phyloP scores from a whole-genome alignment of 2,888 invertebrate species.

The Rhogogaster chlorosoma region DNA sequence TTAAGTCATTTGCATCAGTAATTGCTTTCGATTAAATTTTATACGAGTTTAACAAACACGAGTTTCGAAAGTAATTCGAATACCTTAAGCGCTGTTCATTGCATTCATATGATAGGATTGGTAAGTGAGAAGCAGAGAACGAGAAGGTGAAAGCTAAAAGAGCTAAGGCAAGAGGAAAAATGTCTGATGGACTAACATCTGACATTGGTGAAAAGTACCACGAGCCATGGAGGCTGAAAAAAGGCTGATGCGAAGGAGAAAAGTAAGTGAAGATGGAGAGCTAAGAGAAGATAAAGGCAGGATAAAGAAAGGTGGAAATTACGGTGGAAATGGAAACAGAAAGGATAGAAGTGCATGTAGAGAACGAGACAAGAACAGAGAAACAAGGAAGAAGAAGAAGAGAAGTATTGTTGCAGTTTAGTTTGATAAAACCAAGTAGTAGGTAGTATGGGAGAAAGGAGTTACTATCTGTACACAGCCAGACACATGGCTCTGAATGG shows the following conservation, averaged over 20 bases:
- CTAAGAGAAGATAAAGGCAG: neutral
- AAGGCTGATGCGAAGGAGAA: neutral
- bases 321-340: neutral
- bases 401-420: neutral
- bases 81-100: constrained; percentile 3
- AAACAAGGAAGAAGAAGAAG: neutral
- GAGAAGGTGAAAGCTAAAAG: neutral
- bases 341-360: neutral
- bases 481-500: neutral
- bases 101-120: neutral
- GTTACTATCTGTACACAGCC: neutral
- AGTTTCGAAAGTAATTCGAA: neutral
- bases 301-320: neutral
- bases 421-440: neutral
- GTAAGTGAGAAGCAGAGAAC: neutral
- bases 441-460: neutral
- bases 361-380: neutral
- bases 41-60: constrained; percentile 6
- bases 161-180: neutral
- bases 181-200: neutral
- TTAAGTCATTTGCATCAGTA: neutral
- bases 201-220: neutral
- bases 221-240: neutral
- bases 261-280: neutral
- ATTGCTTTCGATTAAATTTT: constrained; percentile 33